Evolutionary conservation across 2,797 vertebrate genomes (phyloP).

Genomic region (Leuciscus waleckii): DNA sequence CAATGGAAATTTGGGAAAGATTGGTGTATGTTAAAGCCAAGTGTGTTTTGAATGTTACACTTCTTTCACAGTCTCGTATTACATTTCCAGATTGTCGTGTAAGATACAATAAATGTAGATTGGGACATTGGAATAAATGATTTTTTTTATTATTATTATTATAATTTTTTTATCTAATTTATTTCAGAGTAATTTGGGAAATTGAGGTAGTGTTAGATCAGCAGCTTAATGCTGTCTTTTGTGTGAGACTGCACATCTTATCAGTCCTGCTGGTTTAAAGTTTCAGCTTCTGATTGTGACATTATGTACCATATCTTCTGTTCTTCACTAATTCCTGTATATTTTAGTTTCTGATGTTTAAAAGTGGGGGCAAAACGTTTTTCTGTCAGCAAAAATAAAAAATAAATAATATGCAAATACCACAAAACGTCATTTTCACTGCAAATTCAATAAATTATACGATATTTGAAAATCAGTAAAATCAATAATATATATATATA

Average conservation of each 20-base stretch:
- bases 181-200: neutral
- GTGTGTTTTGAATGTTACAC: neutral
- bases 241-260: neutral
- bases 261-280: neutral
- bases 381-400: neutral
- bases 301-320: neutral
- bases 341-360: neutral
- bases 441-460: neutral
- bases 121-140: neutral
- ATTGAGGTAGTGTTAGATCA: neutral
- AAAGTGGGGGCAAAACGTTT: neutral
- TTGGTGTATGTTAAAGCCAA: neutral
- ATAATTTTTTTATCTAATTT: neutral
- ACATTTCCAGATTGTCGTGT: neutral
- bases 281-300: neutral
- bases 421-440: neutral
- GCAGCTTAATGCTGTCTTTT: neutral
- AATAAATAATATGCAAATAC: neutral
- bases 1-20: neutral
- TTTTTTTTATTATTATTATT: neutral
- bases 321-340: neutral
- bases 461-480: neutral
- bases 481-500: neutral
- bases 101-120: slow-evolving; percentile 11
- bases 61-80: neutral